Conservation (phyloP, 2,888 invertebrate genomes). For the Leucoma salicis region DNA sequence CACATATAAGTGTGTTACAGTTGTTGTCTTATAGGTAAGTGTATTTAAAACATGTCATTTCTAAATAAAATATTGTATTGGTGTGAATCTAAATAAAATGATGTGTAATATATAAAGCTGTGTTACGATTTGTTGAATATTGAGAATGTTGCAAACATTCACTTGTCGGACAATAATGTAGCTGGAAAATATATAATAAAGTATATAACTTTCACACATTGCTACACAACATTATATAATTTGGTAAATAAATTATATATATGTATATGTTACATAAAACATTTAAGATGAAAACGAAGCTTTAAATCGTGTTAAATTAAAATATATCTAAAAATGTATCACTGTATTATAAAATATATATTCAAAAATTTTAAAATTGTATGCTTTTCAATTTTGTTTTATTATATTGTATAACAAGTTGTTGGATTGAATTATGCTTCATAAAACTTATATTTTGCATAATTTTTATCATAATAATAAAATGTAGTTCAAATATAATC, state of each 20-base stretch:
- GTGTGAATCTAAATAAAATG: constrained; percentile 15
- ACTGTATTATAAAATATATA: constrained; percentile 25
- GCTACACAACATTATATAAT: constrained; percentile 16
- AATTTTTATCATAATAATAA: too few relatives aligned
- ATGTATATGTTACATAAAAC: constrained; percentile 48
- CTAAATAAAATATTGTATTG: constrained; percentile 21
- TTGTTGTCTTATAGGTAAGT: constrained; percentile 55
- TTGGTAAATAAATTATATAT: constrained; percentile 41
- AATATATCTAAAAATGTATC: constrained; percentile 40
- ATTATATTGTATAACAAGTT: too few relatives aligned
- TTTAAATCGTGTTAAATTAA: constrained; percentile 74
- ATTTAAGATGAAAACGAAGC: constrained; percentile 73
- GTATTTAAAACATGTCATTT: constrained; percentile 34
- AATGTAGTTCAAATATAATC: constrained; percentile 21
- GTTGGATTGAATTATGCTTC: too few relatives aligned
- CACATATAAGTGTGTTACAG: constrained; percentile 60
- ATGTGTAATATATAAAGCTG: neutral
- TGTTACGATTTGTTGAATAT: constrained; percentile 30
- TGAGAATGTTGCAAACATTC: constrained; percentile 62
- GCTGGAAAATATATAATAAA: constrained; percentile 38
- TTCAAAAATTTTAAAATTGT: constrained; percentile 25
- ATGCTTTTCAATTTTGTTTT: constrained; percentile 14
- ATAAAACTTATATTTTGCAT: too few relatives aligned
- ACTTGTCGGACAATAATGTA: constrained; percentile 76
- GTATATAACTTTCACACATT: constrained; percentile 25